Percentiles rank a stretch among this genome's conserved stretches.
Evolutionary conservation across 1,140 invertebrate genomes (phyloP).

Genomic region (Probaryconus sp.): DNA sequence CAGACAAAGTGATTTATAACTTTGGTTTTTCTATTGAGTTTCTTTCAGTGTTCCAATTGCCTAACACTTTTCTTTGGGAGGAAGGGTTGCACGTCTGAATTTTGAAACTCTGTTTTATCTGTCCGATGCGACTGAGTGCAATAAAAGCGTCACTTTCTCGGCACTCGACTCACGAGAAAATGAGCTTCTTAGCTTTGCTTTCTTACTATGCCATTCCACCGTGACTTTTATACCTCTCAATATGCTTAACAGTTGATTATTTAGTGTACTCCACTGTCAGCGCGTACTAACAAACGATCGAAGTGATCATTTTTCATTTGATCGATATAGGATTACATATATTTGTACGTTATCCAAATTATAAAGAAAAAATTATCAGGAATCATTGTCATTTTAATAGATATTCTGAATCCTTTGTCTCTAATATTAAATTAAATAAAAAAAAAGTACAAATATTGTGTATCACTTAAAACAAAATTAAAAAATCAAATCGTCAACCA

Average conservation of each 20-base stretch:
- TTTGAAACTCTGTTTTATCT: conserved; percentile 65
- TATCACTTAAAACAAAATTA: no score
- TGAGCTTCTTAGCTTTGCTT: conserved; percentile 52
- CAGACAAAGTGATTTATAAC: conserved; percentile 1
- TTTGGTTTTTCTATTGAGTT: conserved; percentile 5
- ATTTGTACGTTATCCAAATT: no score
- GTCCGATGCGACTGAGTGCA: conserved; percentile 59
- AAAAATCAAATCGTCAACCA: no score
- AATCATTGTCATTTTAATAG: no score
- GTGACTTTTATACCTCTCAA: conserved; percentile 32
- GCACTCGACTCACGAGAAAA: conserved; percentile 28
- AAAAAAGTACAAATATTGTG: no score
- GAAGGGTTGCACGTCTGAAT: conserved; percentile 63
- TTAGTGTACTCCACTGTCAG: conserved; percentile 16
- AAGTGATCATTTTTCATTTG: neutral
- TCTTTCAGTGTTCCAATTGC: conserved; percentile 39
- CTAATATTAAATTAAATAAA: no score
- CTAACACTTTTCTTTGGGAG: conserved; percentile 62
- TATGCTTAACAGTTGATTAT: conserved; percentile 35
- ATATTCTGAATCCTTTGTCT: no score
- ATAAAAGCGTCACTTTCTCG: conserved; percentile 49
- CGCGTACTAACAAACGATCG: conserved; percentile 24
- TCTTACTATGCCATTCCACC: conserved; percentile 17
- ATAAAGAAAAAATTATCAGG: no score
- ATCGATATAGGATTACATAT: no score